Percentiles rank a stretch among this genome's conserved stretches.
Evolutionary conservation across 1,140 invertebrate genomes (phyloP).

Genomic region (Anoplophora glabripennis): DNA sequence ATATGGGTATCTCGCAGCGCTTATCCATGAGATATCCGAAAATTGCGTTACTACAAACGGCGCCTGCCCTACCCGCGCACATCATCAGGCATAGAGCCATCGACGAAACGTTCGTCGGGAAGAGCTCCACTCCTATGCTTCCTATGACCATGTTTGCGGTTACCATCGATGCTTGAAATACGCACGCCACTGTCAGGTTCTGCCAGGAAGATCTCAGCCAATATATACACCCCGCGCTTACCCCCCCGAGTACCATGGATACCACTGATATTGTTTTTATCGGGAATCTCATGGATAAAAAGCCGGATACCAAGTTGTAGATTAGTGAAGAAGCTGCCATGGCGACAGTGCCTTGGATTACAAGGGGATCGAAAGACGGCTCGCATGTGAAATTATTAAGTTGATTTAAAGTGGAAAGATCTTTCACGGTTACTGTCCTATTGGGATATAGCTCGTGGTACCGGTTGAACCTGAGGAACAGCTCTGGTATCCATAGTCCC

Average conservation of each 20-base stretch:
- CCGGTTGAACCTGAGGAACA: constrained; percentile 58
- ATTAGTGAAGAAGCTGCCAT: constrained; percentile 52
- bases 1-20: constrained; percentile 54
- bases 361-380: constrained; percentile 44
- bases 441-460: constrained; percentile 52
- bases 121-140: constrained; percentile 56
- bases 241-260: constrained; percentile 53
- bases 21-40: constrained; percentile 56
- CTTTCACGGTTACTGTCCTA: constrained; percentile 50
- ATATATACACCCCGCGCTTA: constrained; percentile 52
- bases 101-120: constrained; percentile 54
- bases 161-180: constrained; percentile 56
- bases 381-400: constrained; percentile 29
- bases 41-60: constrained; percentile 54
- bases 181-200: constrained; percentile 53
- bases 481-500: constrained; percentile 68
- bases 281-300: constrained; percentile 41
- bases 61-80: constrained; percentile 54
- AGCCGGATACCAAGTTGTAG: constrained; percentile 50
- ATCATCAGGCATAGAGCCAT: constrained; percentile 54
- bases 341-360: constrained; percentile 52
- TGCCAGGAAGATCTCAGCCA: constrained; percentile 52
- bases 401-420: constrained; percentile 44
- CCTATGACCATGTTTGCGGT: constrained; percentile 58
- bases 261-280: constrained; percentile 46